Evolutionary conservation across 2,888 invertebrate genomes (phyloP).

Genomic region (Drosophila peninsularis): DNA sequence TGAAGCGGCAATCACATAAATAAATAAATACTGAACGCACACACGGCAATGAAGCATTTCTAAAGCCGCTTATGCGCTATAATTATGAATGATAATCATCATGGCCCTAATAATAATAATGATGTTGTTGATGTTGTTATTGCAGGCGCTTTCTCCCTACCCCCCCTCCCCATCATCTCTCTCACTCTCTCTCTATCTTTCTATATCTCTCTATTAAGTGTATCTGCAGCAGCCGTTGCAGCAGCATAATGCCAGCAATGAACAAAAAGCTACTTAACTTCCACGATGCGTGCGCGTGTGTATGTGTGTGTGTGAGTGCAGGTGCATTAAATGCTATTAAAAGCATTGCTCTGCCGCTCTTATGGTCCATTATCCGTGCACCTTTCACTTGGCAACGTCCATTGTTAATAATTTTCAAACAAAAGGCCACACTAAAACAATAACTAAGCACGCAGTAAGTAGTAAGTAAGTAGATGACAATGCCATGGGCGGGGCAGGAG

Average conservation of each 20-base stretch:
- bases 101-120: constrained; percentile 20
- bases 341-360: constrained; percentile 18
- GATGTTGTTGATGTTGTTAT: constrained; percentile 17
- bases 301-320: constrained; percentile 39
- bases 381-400: constrained; percentile 60
- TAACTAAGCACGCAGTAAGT: constrained; percentile 78
- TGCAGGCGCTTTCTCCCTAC: neutral
- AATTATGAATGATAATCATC: constrained; percentile 32
- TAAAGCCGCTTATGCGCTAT: constrained; percentile 65
- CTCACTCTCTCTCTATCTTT: neutral
- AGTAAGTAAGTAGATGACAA: constrained; percentile 79
- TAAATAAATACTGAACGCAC: constrained; percentile 69
- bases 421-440: constrained; percentile 79
- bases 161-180: neutral
- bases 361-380: constrained; percentile 20
- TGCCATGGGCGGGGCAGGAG: constrained; percentile 32
- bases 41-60: constrained; percentile 54
- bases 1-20: constrained; percentile 55
- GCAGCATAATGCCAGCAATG: constrained; percentile 50
- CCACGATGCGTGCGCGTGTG: constrained; percentile 8
- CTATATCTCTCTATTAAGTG: constrained; percentile 28
- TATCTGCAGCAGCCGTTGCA: constrained; percentile 45
- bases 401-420: constrained; percentile 77
- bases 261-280: constrained; percentile 68
- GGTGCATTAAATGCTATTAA: constrained; percentile 80